Evolutionary conservation across 37 sponge, comb jelly and placozoan genomes (phyloP).

Genomic region (Hexactinellida sp.): DNA sequence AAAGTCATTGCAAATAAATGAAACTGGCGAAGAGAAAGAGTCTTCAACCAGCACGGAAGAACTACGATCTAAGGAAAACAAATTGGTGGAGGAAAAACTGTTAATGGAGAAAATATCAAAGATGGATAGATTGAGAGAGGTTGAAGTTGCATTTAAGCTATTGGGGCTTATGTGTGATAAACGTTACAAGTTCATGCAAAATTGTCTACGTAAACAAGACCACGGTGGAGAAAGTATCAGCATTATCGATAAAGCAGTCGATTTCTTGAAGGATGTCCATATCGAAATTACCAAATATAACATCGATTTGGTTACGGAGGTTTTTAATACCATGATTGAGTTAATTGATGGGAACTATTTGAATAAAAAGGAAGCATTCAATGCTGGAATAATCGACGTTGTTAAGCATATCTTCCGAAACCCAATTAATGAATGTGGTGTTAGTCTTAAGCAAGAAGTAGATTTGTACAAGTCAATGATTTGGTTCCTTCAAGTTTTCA

Average conservation of each 20-base stretch:
- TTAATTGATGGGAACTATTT: not conserved
- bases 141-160: conserved; percentile 32
- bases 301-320: conserved; percentile 26
- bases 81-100: too few relatives aligned
- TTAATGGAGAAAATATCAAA: too few relatives aligned
- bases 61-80: too few relatives aligned
- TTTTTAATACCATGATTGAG: conserved; percentile 22
- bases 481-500: conserved; percentile 34
- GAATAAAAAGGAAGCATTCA: not conserved
- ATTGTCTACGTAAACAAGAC: conserved; percentile 43
- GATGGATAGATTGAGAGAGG: too few relatives aligned
- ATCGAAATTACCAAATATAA: conserved; percentile 24
- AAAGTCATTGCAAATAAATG: too few relatives aligned
- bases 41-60: too few relatives aligned
- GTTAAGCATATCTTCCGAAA: conserved; percentile 34
- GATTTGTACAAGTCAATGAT: conserved; percentile 29
- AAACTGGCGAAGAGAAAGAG: too few relatives aligned
- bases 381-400: not conserved
- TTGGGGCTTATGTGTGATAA: conserved; percentile 59
- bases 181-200: conserved; percentile 37
- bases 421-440: not conserved
- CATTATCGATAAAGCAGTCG: conserved; percentile 28
- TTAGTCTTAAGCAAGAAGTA: not conserved
- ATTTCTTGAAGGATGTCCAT: conserved; percentile 24
- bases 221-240: conserved; percentile 33